Evolutionary conservation across 2,797 vertebrate species (phyloP).

Genomic region (Glossophaga mutica): DNA sequence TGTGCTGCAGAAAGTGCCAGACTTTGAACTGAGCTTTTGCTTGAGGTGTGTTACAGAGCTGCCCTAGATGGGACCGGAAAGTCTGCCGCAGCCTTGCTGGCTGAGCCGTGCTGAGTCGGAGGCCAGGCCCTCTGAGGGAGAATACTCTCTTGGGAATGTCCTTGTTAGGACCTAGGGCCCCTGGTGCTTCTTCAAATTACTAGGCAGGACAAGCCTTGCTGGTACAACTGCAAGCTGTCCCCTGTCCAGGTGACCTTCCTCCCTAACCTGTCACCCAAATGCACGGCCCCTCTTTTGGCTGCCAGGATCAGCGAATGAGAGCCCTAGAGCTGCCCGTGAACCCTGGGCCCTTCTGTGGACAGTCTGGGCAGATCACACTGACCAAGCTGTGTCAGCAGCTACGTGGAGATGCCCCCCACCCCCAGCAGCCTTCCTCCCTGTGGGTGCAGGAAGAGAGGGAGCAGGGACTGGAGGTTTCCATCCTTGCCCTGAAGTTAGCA

Average conservation of each 20-base stretch:
- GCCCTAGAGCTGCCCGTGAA: neutral
- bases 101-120: neutral
- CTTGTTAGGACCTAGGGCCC: neutral
- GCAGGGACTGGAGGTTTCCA: neutral
- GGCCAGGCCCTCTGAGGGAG: neutral
- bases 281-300: neutral
- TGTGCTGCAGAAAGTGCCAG: neutral
- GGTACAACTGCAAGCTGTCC: neutral
- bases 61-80: neutral
- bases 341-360: neutral
- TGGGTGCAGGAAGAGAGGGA: slow-evolving; percentile 7
- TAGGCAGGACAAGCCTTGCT: neutral
- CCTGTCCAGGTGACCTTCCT: neutral
- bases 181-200: neutral
- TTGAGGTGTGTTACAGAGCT: neutral
- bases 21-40: neutral
- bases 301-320: neutral
- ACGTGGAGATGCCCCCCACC: neutral
- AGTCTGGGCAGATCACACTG: neutral
- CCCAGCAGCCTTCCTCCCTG: neutral
- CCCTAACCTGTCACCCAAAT: neutral
- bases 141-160: neutral
- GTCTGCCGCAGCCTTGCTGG: neutral
- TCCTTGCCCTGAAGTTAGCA: slow-evolving; percentile 25
- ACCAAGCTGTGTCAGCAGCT: slow-evolving; percentile 22